Evolutionary conservation across 2,113 vertebrate genomes (phyloP).

Genomic region (Montifringilla adamsi): DNA sequence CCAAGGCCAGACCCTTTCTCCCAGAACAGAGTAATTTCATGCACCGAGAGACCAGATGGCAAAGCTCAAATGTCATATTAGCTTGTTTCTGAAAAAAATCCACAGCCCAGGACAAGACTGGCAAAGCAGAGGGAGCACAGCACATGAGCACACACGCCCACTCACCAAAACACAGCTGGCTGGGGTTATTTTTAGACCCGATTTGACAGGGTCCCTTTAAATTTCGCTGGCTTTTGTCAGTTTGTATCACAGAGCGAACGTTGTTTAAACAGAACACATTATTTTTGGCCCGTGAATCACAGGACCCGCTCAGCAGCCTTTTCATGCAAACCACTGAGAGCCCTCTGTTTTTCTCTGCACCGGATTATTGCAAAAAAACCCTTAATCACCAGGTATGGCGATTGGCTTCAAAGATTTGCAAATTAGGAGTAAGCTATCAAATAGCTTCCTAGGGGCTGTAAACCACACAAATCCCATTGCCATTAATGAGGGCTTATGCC

Average conservation of each 20-base stretch:
- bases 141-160: background rate
- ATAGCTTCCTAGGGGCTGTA: constrained; percentile 29
- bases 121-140: background rate
- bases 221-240: constrained; percentile 36
- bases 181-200: constrained; percentile 29
- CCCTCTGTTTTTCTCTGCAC: constrained; percentile 25
- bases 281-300: constrained; percentile 54
- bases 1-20: background rate
- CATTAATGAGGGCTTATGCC: constrained; percentile 16
- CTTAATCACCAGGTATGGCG: constrained; percentile 32
- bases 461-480: background rate
- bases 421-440: constrained; percentile 45
- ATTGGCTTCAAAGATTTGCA: constrained; percentile 48
- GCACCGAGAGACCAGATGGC: accelerated
- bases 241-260: background rate
- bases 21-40: background rate
- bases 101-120: background rate
- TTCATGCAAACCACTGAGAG: background rate
- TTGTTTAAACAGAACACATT: constrained; percentile 47
- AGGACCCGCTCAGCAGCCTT: background rate
- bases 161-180: constrained; percentile 56
- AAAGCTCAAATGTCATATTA: background rate
- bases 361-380: background rate
- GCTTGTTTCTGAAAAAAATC: background rate
- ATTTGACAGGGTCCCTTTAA: constrained; percentile 45